These are phyloP conservation scores for Ochotona princeps DNA, from an alignment of 2,113 vertebrate species.

Conservation along the genomic window DNA sequence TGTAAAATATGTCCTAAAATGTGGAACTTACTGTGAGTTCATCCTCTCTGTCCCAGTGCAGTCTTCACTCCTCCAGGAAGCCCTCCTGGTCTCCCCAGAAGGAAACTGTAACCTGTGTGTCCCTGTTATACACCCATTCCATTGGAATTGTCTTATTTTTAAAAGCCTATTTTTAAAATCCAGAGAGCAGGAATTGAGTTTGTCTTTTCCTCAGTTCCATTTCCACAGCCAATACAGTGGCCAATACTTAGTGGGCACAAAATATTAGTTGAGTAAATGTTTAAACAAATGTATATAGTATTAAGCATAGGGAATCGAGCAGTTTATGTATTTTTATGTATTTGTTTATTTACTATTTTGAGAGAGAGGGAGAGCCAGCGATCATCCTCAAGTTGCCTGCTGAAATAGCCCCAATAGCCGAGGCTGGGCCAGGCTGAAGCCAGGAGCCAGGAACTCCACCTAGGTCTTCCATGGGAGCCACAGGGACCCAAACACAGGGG, in stretches of 20 bases:
- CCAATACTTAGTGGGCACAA: not conserved
- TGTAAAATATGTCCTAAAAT: not conserved
- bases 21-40: not conserved
- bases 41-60: not conserved
- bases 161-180: not conserved
- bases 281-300: not conserved
- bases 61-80: slow-evolving; percentile 20
- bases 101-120: not conserved
- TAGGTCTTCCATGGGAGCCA: too few species aligned
- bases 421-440: too few species aligned
- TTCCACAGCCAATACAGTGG: not conserved
- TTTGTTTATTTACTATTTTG: too few species aligned
- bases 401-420: too few species aligned
- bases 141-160: not conserved
- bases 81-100: not conserved
- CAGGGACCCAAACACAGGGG: too few species aligned
- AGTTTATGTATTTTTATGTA: not conserved
- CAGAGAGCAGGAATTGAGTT: not conserved
- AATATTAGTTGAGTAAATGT: slow-evolving; percentile 35
- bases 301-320: not conserved
- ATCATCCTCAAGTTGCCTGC: too few species aligned
- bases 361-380: too few species aligned
- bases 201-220: not conserved
- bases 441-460: too few species aligned
- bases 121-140: fast-evolving